Percentiles rank a stretch among this genome's conserved stretches.
Evolutionary conservation across 2,113 vertebrate genomes (phyloP).

Genomic region (Gasterosteus nipponicus): DNA sequence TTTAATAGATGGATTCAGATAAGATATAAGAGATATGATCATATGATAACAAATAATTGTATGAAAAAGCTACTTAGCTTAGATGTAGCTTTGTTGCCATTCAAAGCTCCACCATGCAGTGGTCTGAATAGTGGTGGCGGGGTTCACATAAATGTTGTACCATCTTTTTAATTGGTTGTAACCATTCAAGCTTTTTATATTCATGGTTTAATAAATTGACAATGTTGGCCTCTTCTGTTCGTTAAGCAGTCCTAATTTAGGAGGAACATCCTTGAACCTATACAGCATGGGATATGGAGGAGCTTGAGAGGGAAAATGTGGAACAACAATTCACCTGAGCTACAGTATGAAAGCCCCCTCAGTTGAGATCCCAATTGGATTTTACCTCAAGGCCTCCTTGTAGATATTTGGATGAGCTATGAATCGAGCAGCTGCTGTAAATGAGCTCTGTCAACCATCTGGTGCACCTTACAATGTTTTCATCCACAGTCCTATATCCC

Average conservation of each 20-base stretch:
- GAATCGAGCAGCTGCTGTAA: background rate
- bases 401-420: conserved; percentile 22
- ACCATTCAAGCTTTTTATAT: conserved; percentile 11
- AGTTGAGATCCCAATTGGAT: background rate
- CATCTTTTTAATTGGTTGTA: conserved; percentile 8
- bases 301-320: conserved; percentile 8
- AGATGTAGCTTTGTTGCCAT: background rate
- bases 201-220: conserved; percentile 8
- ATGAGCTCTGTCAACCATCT: conserved; percentile 21
- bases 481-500: background rate
- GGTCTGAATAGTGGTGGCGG: background rate
- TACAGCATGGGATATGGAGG: background rate
- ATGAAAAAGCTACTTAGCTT: too few species aligned
- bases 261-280: background rate
- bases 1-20: too few species aligned
- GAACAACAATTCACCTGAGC: conserved; percentile 26
- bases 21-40: too few species aligned
- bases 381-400: conserved; percentile 7
- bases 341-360: conserved; percentile 19
- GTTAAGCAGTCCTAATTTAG: conserved; percentile 21
- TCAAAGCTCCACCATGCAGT: background rate
- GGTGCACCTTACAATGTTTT: conserved; percentile 17
- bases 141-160: conserved; percentile 1
- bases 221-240: conserved; percentile 8
- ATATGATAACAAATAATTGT: too few species aligned